These are phyloP conservation scores for Catharus fuscescens DNA, from an alignment of 2,113 vertebrate genomes.

Conservation along the genomic window DNA sequence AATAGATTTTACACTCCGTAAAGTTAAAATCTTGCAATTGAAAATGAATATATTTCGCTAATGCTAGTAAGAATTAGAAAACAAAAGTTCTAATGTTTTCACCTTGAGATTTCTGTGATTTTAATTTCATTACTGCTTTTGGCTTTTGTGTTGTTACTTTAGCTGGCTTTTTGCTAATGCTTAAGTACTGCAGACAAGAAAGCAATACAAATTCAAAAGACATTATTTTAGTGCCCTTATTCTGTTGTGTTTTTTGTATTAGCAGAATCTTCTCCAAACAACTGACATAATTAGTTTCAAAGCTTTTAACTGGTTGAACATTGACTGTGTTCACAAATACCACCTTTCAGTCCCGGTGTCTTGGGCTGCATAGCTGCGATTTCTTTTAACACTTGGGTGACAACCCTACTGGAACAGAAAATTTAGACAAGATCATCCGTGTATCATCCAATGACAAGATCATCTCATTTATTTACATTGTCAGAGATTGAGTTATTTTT, in stretches of 20 bases:
- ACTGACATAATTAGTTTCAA: background rate
- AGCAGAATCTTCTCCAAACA: background rate
- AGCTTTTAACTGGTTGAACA: background rate
- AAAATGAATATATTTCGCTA: constrained; percentile 13
- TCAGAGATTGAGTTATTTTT: background rate
- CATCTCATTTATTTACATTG: background rate
- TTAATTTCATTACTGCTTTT: background rate
- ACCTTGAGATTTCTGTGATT: background rate
- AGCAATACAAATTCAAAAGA: background rate
- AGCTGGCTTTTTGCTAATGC: background rate
- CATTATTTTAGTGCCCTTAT: background rate
- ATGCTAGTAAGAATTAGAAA: background rate
- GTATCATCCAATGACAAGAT: background rate
- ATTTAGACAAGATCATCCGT: background rate
- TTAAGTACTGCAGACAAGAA: background rate
- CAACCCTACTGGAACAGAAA: background rate
- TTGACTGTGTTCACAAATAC: background rate
- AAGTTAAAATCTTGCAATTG: background rate
- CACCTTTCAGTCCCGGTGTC: background rate
- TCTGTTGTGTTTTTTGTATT: background rate
- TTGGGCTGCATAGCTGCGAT: background rate
- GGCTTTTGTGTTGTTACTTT: background rate
- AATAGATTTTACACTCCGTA: background rate
- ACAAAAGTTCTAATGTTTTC: background rate
- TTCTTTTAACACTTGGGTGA: background rate